Base-by-base conservation (phyloP, 2,888 invertebrate genomes). In the Emmelina monodactyla region DNA sequence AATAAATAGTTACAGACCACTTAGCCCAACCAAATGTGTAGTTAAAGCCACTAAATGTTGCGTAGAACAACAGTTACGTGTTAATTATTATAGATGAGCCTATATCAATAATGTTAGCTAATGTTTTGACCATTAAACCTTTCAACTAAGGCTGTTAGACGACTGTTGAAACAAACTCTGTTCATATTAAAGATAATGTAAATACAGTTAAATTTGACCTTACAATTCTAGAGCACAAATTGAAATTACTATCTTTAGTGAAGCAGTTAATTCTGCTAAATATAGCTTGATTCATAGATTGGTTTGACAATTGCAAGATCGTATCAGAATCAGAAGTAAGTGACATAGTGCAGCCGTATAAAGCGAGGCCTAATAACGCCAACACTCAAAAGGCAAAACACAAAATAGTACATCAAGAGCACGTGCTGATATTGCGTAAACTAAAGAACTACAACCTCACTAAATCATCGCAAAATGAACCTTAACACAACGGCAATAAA, bases 341-440 rank as follows among this genome's bases (percentile, higher is more conserved):
- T 37, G 33, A 30, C 37, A 42, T n/a, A n/a, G n/a, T n/a, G n/a
- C n/a, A n/a, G n/a, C n/a, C n/a, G n/a, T n/a, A n/a, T n/a, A n/a
- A 43, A 46, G 36, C 44, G 45, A 50, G 43, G 50, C 50, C 53
- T 47, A 55, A 55, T 52, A 49, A 54, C 47, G 46, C 35, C 40
- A 54, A 51, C 49, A 51, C 42, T 43, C 40, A 35, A 48, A 45
- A 49, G 40, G 46, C 44, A 49, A 49, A 46, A 54, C 49, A 53
- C 47, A 50, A 50, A 53, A 52, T 50, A 53, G 51, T 55, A 51
- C 52, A 54, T 53, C 52, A 53, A 46, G 53, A n/a, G 53, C 62
- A 58, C 59, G 57, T 61, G 58, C 56, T 60, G 51, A 52, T 47
- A 55, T 69, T 67, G 66, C 63, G 64, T 61, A 70, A 72, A 47